These are phyloP conservation scores for Phengaris alcon DNA, from an alignment of 2,888 invertebrate genomes.

Conservation along the genomic window DNA sequence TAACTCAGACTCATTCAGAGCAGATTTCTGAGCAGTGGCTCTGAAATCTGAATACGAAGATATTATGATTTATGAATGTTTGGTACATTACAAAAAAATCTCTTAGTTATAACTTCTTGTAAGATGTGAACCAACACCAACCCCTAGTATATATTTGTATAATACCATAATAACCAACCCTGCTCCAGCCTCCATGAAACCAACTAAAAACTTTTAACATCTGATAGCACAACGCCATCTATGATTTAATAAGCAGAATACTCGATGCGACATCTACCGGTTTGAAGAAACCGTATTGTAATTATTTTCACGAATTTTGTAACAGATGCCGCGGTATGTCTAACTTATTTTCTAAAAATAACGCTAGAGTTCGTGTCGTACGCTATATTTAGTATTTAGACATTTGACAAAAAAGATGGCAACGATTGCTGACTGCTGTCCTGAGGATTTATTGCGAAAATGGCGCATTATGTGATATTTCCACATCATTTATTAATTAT, in stretches of 20 bases:
- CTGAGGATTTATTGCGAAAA: slow-evolving; percentile 75
- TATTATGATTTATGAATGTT: too few species aligned
- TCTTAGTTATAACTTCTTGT: too few species aligned
- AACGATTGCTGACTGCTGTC: slow-evolving; percentile 76
- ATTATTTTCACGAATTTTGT: neutral
- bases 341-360: slow-evolving; percentile 74
- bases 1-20: too few species aligned
- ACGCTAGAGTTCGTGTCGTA: slow-evolving; percentile 78
- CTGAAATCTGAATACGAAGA: too few species aligned
- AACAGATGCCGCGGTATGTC: slow-evolving; percentile 54
- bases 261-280: slow-evolving; percentile 9
- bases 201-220: neutral
- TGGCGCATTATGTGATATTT: slow-evolving; percentile 77
- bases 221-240: slow-evolving; percentile 3
- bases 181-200: too few species aligned
- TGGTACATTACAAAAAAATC: too few species aligned
- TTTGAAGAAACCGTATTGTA: neutral
- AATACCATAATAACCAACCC: too few species aligned
- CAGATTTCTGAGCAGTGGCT: too few species aligned
- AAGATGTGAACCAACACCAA: too few species aligned
- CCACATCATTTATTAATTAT: slow-evolving; percentile 69
- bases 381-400: slow-evolving; percentile 78
- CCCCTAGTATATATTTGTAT: too few species aligned
- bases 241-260: neutral
- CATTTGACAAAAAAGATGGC: slow-evolving; percentile 80